Conservation (phyloP, 2,113 vertebrate species). For the Muntiacus reevesi region DNA sequence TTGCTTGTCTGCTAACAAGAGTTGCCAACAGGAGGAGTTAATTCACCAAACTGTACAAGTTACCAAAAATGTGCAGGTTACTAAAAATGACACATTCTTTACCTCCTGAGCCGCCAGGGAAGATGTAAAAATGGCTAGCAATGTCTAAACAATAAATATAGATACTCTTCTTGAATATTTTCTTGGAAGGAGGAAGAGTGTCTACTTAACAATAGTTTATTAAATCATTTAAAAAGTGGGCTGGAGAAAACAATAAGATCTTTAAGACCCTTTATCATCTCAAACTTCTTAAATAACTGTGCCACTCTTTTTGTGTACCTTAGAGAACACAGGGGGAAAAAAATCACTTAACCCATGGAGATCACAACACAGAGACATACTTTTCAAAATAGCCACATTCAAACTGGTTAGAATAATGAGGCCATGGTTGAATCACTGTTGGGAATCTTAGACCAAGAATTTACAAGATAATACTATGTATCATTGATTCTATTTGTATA, state of each 20-base stretch:
- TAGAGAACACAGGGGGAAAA: conserved; percentile 18
- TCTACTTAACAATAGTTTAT: conserved; percentile 25
- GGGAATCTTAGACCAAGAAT: neutral
- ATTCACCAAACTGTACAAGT: conserved; percentile 56
- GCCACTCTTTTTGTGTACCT: neutral
- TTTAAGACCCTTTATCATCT: conserved; percentile 59
- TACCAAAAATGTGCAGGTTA: neutral
- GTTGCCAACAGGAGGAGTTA: neutral
- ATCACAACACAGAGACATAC: neutral
- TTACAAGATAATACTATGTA: neutral
- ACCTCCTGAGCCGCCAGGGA: neutral
- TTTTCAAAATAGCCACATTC: neutral
- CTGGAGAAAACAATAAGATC: conserved; percentile 5
- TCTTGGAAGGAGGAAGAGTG: neutral
- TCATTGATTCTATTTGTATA: neutral
- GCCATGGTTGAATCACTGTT: neutral
- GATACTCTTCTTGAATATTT: conserved; percentile 41
- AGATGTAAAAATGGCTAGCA: neutral
- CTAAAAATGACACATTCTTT: conserved; percentile 27
- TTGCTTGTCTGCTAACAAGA: neutral
- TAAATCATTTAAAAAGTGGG: conserved; percentile 54
- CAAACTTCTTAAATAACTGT: conserved; percentile 31
- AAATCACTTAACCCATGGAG: conserved; percentile 33
- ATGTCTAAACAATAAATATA: conserved; percentile 56
- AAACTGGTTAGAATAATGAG: neutral